Base-by-base conservation (phyloP, 2,888 invertebrate species). In the Colostygia pectinataria region DNA sequence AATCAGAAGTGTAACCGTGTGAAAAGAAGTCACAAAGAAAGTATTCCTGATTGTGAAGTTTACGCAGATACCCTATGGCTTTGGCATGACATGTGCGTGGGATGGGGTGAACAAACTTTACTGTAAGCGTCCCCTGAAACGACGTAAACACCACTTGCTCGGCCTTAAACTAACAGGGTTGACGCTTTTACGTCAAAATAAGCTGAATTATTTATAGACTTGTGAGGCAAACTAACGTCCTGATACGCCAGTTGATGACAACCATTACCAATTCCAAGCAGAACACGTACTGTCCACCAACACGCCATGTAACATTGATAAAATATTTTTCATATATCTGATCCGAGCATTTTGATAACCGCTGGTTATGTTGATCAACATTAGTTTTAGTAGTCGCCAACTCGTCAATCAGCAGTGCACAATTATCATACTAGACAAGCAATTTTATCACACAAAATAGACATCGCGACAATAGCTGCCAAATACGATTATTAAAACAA, bases 51-150 rank as follows among this genome's bases (percentile, higher is more conserved):
- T 52, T 49, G 51, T 39, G 42, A 43, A 53, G 42, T 50, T 57
- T 59, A 53, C 39, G 49, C 45, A 36, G 39, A 52, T 51, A 42
- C 31, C 29, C 45, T 54, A 57, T 39, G 46, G 46, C 55, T 52
- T 56, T 57, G 61, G 60, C 67, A 69, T 65, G 18, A 18, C 18
- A 18, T 20, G 20, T 20, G 68, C 61, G 66, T 34, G 50, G 70
- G 84, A 80, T 85, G 69, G 70, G 84, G 80, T 85, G 69, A 83
- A 81, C 61, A 77, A 83, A 83, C 86, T 85, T 75, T 71, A 68
- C 62, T 67, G 66, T 72, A 65, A 72, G 67, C 78, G 77, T 77
- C 74, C 74, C 75, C 69, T 67, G 73, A 74, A 76, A 75, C 69
- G 68, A 70, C 73, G 80, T 83, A 82, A 84, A 83, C 84, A 82